These are phyloP conservation scores for Gonocerus acuteangulatus DNA, from an alignment of 2,888 invertebrate genomes.

Conservation along the genomic window DNA sequence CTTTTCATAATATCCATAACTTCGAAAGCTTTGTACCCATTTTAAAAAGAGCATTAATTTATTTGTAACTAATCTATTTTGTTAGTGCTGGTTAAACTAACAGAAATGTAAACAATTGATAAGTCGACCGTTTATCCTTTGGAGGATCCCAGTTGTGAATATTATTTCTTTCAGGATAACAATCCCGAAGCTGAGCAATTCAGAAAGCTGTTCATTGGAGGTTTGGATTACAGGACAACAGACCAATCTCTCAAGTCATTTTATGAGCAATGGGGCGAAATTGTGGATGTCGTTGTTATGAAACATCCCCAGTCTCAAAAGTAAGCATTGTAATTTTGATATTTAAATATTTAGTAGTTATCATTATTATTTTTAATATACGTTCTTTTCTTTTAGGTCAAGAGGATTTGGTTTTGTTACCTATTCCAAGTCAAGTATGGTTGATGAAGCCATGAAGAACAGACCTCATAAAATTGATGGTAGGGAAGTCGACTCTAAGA, in stretches of 20 bases:
- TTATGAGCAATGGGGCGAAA: constrained; percentile 95
- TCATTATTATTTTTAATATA: background rate
- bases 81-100: no score
- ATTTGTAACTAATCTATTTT: no score
- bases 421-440: constrained; percentile 85
- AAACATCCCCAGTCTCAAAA: constrained; percentile 86
- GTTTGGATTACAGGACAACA: constrained; percentile 86
- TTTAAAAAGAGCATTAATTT: no score
- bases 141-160: no score
- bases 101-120: no score
- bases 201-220: constrained; percentile 92
- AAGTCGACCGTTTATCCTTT: no score
- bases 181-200: constrained; percentile 66
- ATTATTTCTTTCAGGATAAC: constrained; percentile 34
- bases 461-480: constrained; percentile 56
- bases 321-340: constrained; percentile 32
- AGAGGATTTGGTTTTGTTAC: constrained; percentile 98
- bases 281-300: constrained; percentile 95
- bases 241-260: constrained; percentile 85
- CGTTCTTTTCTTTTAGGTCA: constrained; percentile 52
- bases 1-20: no score
- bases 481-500: constrained; percentile 88
- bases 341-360: constrained; percentile 1
- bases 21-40: no score
- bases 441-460: constrained; percentile 81